These are phyloP conservation scores for Gymnobelideus leadbeateri DNA, from an alignment of 2,113 vertebrate genomes.

Conservation along the genomic window DNA sequence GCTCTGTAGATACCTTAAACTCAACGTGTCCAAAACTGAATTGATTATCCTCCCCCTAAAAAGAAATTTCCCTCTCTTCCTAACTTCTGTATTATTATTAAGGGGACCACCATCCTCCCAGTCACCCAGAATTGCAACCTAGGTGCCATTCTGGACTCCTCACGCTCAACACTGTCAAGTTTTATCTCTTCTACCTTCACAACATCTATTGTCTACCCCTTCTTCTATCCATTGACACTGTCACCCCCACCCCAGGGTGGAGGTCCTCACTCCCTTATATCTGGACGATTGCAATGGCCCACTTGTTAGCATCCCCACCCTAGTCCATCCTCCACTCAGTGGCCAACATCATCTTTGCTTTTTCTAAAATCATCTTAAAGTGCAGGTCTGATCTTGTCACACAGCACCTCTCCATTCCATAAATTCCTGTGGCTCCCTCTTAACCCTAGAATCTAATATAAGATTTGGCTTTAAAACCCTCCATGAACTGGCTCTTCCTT, in stretches of 20 bases:
- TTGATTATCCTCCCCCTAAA: not conserved
- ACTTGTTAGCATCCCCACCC: not conserved
- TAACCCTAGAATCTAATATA: not conserved
- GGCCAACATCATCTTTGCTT: too few relatives aligned
- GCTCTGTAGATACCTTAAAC: not conserved
- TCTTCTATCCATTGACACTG: not conserved
- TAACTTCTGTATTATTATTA: too few relatives aligned
- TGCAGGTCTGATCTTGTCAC: too few relatives aligned
- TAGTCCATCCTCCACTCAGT: not conserved
- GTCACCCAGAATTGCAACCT: too few relatives aligned
- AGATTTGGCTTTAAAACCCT: not conserved
- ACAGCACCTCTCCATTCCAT: too few relatives aligned
- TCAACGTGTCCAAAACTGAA: not conserved
- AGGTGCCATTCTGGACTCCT: too few relatives aligned
- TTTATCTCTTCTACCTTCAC: too few relatives aligned
- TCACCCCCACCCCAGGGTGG: not conserved
- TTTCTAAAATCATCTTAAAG: too few relatives aligned
- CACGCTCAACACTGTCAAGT: too few relatives aligned
- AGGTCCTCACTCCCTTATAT: not conserved
- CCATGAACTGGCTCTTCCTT: not conserved
- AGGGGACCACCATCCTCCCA: too few relatives aligned
- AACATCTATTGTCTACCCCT: not conserved
- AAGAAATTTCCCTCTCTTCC: too few relatives aligned
- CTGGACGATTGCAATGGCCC: not conserved
- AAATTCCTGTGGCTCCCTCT: not conserved